Percentiles rank a stretch among this genome's conserved stretches.
These are phyloP conservation scores for Gerosis bhagava DNA, from an alignment of 2,888 invertebrate genomes.

Conservation along the genomic window DNA sequence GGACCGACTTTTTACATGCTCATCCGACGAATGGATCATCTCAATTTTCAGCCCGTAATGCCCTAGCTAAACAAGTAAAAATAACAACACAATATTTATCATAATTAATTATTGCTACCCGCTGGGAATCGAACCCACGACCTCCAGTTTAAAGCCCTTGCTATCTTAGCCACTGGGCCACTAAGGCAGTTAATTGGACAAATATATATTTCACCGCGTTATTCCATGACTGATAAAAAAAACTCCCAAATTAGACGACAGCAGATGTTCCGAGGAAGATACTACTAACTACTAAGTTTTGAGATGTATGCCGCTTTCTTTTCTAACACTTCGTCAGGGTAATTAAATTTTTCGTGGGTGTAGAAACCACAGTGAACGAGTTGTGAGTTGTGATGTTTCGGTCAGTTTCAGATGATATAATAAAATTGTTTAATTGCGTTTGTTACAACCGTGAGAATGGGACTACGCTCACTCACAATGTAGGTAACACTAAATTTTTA, in stretches of 20 bases:
- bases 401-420: constrained; percentile 17
- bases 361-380: not conserved
- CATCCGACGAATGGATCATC: too few species aligned
- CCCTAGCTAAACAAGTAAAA: too few species aligned
- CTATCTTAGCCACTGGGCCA: too few species aligned
- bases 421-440: constrained; percentile 21
- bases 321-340: constrained; percentile 10
- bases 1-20: too few species aligned
- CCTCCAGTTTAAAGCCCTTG: too few species aligned
- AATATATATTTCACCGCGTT: too few species aligned
- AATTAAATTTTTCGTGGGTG: constrained; percentile 12
- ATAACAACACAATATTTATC: too few species aligned
- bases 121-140: too few species aligned
- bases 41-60: too few species aligned
- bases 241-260: not conserved
- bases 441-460: constrained; percentile 17
- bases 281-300: not conserved
- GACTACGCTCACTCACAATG: not conserved
- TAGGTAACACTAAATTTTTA: constrained; percentile 13
- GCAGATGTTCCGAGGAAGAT: too few species aligned
- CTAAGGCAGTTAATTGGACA: too few species aligned
- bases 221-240: not conserved
- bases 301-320: constrained; percentile 12
- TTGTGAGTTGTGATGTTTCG: constrained; percentile 8
- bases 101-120: too few species aligned